Base-by-base conservation (phyloP, 2,888 invertebrate genomes). In the Tiliacea citrago region DNA sequence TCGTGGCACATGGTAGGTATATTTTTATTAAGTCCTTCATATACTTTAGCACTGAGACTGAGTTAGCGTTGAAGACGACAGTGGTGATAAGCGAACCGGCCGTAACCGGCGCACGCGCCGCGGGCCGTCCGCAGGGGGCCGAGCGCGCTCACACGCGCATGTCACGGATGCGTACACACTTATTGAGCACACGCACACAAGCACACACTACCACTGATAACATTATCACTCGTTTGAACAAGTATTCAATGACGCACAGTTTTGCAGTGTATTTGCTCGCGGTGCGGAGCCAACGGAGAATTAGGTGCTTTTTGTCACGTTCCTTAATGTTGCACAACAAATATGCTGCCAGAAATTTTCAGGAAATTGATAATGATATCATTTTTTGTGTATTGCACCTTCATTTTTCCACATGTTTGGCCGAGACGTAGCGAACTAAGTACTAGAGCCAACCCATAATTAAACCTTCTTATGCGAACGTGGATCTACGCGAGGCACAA, bases 121-220 rank as follows among this genome's bases (percentile, higher is more conserved):
- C 90, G 93, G 93, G 93, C 94, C 93, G 93, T 90, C 95, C 94
- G 95, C 95, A 94, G 95, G 95, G 93, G 95, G 95, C 94, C 95
- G 92, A 68, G 68, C 85, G 75, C 86, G 81, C 89, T 76, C 92
- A 87, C 89, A 81, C 75, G 61, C 75, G 66, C 58, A 45, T n/a
- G 79, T 89, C 87, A 71, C 84, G 61, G 86, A 84, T 82, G 55
- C 86, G 83, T 87, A 81, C 87, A 82, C 82, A 79, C 86, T 73
- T 83, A 84, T 82, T 77, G 73, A 70, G 79, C 75, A 62, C 77
- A 82, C 88, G 51, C 88, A 88, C 82, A 86, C 87, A 45, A 45
- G 16, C 61, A 35, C 61, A 77, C 18, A 42, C 3, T 24, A 55
- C 75, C 53, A 84, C 89, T 92, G 94, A 94, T 94, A 95, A 93